Conservation (phyloP, 2,797 vertebrate species). For the Petrocephalus sullivani region DNA sequence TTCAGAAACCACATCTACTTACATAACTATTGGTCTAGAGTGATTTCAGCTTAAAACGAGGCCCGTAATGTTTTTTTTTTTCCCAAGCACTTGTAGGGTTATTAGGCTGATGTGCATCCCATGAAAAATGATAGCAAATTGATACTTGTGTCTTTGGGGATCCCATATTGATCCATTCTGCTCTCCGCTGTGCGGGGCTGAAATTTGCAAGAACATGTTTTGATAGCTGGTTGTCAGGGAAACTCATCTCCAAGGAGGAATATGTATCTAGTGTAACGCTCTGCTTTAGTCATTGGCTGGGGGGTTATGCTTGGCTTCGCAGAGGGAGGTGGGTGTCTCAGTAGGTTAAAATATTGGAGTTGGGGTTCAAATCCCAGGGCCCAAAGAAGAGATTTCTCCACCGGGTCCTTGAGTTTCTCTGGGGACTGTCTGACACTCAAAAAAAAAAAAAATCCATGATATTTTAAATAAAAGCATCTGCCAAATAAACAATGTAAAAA, state of each 20-base stretch:
- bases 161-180: not conserved
- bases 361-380: not conserved
- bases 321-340: not conserved
- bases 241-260: not conserved
- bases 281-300: not conserved
- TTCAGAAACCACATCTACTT: not conserved
- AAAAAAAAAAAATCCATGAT: not conserved
- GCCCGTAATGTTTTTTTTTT: not conserved
- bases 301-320: not conserved
- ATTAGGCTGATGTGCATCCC: not conserved
- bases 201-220: not conserved
- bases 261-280: not conserved
- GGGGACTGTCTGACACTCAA: not conserved
- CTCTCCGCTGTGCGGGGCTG: not conserved
- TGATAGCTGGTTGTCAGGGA: not conserved
- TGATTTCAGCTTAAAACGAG: not conserved
- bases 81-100: not conserved
- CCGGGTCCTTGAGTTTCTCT: not conserved
- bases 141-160: not conserved
- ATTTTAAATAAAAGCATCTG: not conserved
- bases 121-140: conserved; percentile 4
- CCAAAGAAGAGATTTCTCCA: not conserved
- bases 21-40: not conserved
- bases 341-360: not conserved
- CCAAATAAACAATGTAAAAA: not conserved